Base-by-base conservation (phyloP, 2,113 vertebrate species). In the Onychostoma macrolepis region DNA sequence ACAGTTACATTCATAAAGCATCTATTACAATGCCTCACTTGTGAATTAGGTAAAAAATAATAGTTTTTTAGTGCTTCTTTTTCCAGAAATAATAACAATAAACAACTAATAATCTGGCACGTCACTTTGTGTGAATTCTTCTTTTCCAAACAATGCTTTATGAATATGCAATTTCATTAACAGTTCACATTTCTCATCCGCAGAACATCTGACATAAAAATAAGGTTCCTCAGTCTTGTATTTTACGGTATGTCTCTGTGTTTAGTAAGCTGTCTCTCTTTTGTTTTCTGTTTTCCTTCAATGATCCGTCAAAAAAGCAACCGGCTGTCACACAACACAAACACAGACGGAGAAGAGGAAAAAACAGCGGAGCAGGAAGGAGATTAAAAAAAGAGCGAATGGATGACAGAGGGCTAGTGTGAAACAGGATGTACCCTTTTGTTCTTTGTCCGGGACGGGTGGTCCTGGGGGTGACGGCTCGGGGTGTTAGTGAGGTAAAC, bases 361-460 rank as follows among this genome's bases (percentile, higher is more conserved):
- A 53, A 83, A 85, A 86, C 11, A 83, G 45, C 56, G 28, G 91
- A 92, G 90, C 90, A 87, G 89, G 89, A 91, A 91, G 91, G 91
- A 91, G 91, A 90, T 88, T 74, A 89, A 91, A 92, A 78, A 91
- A 85, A 88, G 43, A 91, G 92, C 74, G 85, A 88, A 94, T 92
- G 94, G 93, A 92, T 93, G 94, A 94, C 86, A 92, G 91, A 93
- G 86, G 93, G 93, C 94, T 95, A 96, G 94, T 95, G 95, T 92
- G 91, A 94, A 94, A 95, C 94, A 92, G 94, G 93, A 92, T 95
- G 94, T 99, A 99, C 98, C 98, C 98, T 96, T 96, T 99, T 99
- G 65, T 96, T 97, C 96, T 99, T 99, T 61, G 97, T 94, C 74
- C 97, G 93, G 65, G 71, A 85, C 5, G 97, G 96, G 0, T 95